Evolutionary conservation across 2,113 vertebrate genomes (phyloP).

Genomic region (Gopherus flavomarginatus): DNA sequence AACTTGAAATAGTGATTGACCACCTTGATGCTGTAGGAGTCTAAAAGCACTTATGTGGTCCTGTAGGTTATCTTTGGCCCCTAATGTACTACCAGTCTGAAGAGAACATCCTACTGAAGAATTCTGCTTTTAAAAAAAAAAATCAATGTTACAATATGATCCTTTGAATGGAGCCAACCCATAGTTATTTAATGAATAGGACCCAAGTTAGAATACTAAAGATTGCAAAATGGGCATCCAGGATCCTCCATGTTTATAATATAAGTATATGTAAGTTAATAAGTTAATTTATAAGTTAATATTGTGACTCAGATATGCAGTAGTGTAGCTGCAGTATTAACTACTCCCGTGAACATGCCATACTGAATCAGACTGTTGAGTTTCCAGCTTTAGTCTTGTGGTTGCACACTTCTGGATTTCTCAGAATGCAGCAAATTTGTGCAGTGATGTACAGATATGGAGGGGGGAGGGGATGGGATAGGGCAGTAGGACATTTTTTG

Average conservation of each 20-base stretch:
- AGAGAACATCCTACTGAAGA: too few species aligned
- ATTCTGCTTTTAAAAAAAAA: too few species aligned
- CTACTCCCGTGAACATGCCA: not conserved
- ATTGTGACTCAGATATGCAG: not conserved
- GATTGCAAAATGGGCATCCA: not conserved
- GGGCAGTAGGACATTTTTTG: not conserved
- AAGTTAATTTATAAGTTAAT: not conserved
- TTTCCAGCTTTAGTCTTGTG: not conserved
- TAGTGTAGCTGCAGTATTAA: too few species aligned
- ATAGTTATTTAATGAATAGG: not conserved
- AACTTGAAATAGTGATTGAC: too few species aligned
- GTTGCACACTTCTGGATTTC: not conserved
- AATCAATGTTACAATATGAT: too few species aligned
- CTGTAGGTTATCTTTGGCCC: too few species aligned
- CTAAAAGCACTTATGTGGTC: too few species aligned
- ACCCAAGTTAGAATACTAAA: not conserved
- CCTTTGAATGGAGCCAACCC: not conserved
- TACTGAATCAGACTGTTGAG: not conserved
- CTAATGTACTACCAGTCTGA: too few species aligned
- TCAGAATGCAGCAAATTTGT: not conserved
- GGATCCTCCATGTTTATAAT: too few species aligned
- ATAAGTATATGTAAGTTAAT: not conserved
- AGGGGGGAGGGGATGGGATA: too few species aligned
- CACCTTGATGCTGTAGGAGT: too few species aligned
- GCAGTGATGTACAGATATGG: not conserved